Evolutionary conservation across 2,888 invertebrate species (phyloP).

Genomic region (Lasioglossum morio): DNA sequence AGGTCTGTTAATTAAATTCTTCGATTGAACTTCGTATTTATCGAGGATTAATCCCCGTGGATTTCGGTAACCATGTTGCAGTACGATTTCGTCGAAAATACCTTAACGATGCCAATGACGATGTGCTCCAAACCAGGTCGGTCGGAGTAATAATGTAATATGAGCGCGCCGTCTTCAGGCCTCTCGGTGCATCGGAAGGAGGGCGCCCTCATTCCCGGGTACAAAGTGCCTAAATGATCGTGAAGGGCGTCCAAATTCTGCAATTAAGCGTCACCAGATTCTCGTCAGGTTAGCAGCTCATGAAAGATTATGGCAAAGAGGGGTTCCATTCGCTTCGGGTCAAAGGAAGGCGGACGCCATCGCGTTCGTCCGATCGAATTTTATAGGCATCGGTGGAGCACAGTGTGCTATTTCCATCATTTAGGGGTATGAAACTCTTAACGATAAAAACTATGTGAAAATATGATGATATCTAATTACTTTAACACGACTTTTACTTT

Average conservation of each 20-base stretch:
- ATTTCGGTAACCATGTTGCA: neutral
- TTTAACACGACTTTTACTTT: too few relatives aligned
- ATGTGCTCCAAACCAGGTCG: conserved; percentile 97
- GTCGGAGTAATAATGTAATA: conserved; percentile 98
- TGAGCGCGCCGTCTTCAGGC: conserved; percentile 94
- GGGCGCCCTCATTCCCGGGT: conserved; percentile 97
- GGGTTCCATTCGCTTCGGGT: neutral
- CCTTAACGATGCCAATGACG: conserved; percentile 98
- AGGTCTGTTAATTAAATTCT: too few relatives aligned
- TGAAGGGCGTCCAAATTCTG: conserved; percentile 98
- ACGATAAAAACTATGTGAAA: too few relatives aligned
- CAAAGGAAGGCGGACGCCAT: neutral
- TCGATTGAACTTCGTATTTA: too few relatives aligned
- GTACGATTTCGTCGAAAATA: conserved; percentile 80
- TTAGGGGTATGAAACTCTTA: too few relatives aligned
- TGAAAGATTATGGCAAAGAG: neutral
- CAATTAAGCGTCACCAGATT: conserved; percentile 60
- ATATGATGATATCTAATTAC: too few relatives aligned
- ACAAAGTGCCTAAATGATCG: conserved; percentile 96
- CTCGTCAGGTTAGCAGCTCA: neutral
- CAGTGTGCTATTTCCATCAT: too few relatives aligned
- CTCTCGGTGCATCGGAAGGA: conserved; percentile 97
- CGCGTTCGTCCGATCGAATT: neutral
- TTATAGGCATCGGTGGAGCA: neutral
- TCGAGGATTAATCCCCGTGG: too few relatives aligned